Evolutionary conservation across 2,888 invertebrate genomes (phyloP).

Genomic region (Harpagoxenus sublaevis): DNA sequence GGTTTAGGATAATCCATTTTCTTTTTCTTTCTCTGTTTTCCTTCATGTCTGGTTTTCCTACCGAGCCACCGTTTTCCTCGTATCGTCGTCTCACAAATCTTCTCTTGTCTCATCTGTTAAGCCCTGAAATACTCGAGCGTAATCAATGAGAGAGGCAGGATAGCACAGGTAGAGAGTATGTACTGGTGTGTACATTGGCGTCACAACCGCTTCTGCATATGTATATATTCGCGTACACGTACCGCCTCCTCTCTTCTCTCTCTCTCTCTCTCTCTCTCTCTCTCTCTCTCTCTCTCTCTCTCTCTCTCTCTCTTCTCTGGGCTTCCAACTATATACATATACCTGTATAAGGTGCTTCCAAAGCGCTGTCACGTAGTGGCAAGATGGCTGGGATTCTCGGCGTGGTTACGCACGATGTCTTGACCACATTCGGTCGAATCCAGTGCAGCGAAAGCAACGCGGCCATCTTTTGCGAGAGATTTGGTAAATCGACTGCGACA

Average conservation of each 20-base stretch:
- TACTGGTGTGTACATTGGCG: conserved; percentile 54
- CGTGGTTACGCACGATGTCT: conserved; percentile 34
- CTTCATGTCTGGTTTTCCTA: conserved; percentile 41
- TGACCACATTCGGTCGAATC: conserved; percentile 26
- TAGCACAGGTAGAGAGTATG: conserved; percentile 19
- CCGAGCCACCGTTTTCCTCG: conserved; percentile 48
- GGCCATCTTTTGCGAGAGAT: conserved; percentile 15
- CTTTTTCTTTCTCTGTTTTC: conserved; percentile 17
- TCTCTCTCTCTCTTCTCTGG: too few species aligned
- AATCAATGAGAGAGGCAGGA: conserved; percentile 70
- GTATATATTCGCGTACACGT: conserved; percentile 54
- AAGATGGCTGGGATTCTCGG: conserved; percentile 36
- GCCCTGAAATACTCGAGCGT: conserved; percentile 74
- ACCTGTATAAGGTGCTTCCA: conserved; percentile 35
- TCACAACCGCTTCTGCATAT: conserved; percentile 64
- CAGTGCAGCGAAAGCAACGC: conserved; percentile 3
- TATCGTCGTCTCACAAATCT: conserved; percentile 74
- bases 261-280: too few species aligned
- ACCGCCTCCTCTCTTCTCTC: not conserved
- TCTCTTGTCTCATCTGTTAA: conserved; percentile 75
- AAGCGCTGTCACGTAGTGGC: conserved; percentile 41
- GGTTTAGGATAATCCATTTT: not conserved
- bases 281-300: too few species aligned
- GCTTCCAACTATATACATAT: not conserved
- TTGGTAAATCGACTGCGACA: conserved; percentile 11